Base-by-base conservation (phyloP, 2,797 vertebrate species). In the Lithobates sylvaticus region DNA sequence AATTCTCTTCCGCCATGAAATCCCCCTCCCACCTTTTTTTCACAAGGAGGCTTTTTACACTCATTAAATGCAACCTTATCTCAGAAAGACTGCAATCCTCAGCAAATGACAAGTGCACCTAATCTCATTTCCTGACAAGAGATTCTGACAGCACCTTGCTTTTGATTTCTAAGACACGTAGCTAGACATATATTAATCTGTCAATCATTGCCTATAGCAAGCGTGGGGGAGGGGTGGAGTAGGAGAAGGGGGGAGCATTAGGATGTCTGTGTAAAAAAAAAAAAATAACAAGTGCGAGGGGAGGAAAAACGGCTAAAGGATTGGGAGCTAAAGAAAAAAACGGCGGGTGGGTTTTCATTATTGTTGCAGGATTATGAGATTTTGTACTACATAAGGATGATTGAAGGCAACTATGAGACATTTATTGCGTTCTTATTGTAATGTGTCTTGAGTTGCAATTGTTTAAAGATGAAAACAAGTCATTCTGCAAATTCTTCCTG, bases 131-230 rank as follows among this genome's bases (percentile, higher is more conserved):
- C 95, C 94, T 94, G 94, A 97, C 97, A 97, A 97, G 96, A 95
- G 91, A 94, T 94, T 93, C 96, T 97, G 97, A 98, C 97, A 97
- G 95, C 94, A 95, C 94, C 95, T 97, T 97, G 96, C 96, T 97
- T 96, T 95, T 95, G 93, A 96, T 96, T 96, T 95, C 95, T 95
- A 96, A 97, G 96, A 97, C 95, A 95, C 93, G 94, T 94, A 97
- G 96, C 95, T 96, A 97, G 96, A 96, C 96, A 96, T 97, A 96
- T 97, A 98, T 98, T 97, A 97, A 97, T 97, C 96, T 97, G 97
- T 98, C 98, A 98, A 93, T 98, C 97, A 98, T 94, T 91, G 91
- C 92, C 91, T 89, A 74, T 88, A 92, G 92, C 90, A 94, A 94
- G 91, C 91, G 90, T 88, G 42, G 76, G 75, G 83, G 80, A 80